A percentile compares a stretch with the other conserved stretches of the same genome.
These are phyloP conservation scores for Dichetophora obliterata DNA, from an alignment of 2,888 invertebrate genomes.

Conservation along the genomic window DNA sequence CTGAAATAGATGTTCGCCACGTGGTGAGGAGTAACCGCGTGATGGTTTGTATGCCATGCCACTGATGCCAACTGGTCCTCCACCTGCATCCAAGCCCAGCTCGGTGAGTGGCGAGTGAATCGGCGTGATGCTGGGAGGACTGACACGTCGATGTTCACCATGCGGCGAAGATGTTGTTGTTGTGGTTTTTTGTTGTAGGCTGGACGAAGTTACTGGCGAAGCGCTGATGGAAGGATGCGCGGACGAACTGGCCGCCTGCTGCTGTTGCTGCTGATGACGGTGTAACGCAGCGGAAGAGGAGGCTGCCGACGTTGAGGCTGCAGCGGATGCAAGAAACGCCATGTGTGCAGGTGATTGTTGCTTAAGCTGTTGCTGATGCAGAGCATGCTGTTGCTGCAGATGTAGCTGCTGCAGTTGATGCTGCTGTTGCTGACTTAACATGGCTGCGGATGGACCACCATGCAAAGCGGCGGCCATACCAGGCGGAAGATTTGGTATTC, in stretches of 20 bases:
- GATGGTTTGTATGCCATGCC: conserved; percentile 75
- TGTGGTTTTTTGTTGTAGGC: conserved; percentile 47
- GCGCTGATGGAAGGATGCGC: conserved; percentile 36
- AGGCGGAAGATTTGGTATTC: conserved; percentile 61
- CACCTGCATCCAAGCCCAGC: conserved; percentile 70
- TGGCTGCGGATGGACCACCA: conserved; percentile 49
- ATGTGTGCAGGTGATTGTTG: conserved; percentile 37
- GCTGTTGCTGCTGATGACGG: conserved; percentile 17
- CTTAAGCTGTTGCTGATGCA: conserved; percentile 56
- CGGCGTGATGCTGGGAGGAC: conserved; percentile 74
- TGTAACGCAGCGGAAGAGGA: conserved; percentile 55
- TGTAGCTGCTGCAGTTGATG: conserved; percentile 60
- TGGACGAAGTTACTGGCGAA: conserved; percentile 41
- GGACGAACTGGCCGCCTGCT: neutral
- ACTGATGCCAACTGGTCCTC: conserved; percentile 26
- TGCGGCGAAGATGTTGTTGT: conserved; percentile 69
- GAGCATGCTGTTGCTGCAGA: conserved; percentile 59
- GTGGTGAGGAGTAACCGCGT: conserved; percentile 72
- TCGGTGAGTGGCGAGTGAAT: conserved; percentile 74
- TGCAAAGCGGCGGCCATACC: conserved; percentile 64
- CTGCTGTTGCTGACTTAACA: conserved; percentile 60
- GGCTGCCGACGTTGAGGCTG: conserved; percentile 46
- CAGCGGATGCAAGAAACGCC: conserved; percentile 32
- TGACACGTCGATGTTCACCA: conserved; percentile 69
- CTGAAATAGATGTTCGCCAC: conserved; percentile 73